phyloP scores from a whole-genome alignment of 2,797 vertebrate genomes.

The Chrysocyon brachyurus region DNA sequence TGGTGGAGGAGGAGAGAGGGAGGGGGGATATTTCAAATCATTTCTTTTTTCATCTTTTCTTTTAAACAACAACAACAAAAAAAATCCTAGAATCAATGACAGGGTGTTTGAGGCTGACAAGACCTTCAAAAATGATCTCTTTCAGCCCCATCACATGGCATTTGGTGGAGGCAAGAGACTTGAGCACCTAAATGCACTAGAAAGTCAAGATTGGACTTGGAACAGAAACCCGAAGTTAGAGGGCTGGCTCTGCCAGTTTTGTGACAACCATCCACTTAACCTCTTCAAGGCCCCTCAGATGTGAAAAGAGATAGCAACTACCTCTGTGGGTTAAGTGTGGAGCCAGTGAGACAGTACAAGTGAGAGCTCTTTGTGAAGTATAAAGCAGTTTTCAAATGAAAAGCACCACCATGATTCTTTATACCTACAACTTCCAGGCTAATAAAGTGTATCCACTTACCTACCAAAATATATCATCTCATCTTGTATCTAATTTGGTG shows the following conservation, averaged over 20 bases:
- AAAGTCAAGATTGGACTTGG: neutral
- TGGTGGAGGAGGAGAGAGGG: neutral
- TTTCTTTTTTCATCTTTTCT: neutral
- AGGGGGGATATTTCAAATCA: neutral
- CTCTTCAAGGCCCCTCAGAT: neutral
- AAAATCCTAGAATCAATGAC: neutral
- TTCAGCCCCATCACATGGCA: neutral
- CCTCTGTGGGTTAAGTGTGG: neutral
- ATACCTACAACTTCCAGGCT: neutral
- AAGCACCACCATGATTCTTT: neutral
- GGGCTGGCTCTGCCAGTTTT: neutral
- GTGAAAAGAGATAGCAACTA: neutral
- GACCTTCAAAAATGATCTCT: neutral
- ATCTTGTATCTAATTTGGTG: neutral
- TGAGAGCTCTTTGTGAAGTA: neutral
- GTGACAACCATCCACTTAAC: neutral
- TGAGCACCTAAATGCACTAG: neutral
- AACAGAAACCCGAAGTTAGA: slow-evolving; percentile 8
- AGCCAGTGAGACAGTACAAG: neutral
- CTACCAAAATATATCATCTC: neutral
- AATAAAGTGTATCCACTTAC: neutral
- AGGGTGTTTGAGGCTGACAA: neutral
- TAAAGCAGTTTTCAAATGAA: slow-evolving; percentile 15
- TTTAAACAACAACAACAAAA: neutral
- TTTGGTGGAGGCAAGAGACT: neutral